Conservation (phyloP, 2,113 vertebrate genomes). For the Brienomyrus longianalis region DNA sequence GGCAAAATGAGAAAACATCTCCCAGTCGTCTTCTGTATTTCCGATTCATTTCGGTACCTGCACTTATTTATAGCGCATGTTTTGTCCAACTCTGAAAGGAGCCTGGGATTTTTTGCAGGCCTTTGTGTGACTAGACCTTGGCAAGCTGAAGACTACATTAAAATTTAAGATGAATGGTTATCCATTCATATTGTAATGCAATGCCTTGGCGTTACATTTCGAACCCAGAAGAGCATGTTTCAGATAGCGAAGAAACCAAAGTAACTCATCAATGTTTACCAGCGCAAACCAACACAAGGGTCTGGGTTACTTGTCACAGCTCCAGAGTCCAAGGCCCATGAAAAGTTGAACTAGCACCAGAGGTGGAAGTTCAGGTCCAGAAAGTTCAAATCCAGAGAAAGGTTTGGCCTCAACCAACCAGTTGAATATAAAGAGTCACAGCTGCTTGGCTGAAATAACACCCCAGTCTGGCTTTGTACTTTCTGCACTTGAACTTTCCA, state of each 20-base stretch:
- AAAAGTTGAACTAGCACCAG: neutral
- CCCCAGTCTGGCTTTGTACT: neutral
- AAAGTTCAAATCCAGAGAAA: neutral
- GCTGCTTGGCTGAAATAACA: neutral
- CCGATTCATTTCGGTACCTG: neutral
- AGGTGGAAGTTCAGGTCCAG: neutral
- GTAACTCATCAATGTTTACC: neutral
- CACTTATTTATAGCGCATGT: neutral
- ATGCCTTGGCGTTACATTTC: neutral
- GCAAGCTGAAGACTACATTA: neutral
- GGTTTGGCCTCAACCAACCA: neutral
- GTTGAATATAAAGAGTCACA: neutral
- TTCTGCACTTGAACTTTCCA: neutral
- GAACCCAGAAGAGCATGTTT: neutral
- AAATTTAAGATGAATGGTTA: neutral
- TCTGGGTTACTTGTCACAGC: neutral
- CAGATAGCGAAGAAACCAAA: neutral
- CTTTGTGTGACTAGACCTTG: neutral
- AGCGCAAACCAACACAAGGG: neutral
- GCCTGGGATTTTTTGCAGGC: neutral
- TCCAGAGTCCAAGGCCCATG: neutral
- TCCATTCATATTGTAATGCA: neutral
- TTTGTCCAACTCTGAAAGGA: neutral
- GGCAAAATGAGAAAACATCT: neutral
- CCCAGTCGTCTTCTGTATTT: neutral